Base-by-base conservation (phyloP, 2,113 vertebrate species). In the Thunnus thynnus region DNA sequence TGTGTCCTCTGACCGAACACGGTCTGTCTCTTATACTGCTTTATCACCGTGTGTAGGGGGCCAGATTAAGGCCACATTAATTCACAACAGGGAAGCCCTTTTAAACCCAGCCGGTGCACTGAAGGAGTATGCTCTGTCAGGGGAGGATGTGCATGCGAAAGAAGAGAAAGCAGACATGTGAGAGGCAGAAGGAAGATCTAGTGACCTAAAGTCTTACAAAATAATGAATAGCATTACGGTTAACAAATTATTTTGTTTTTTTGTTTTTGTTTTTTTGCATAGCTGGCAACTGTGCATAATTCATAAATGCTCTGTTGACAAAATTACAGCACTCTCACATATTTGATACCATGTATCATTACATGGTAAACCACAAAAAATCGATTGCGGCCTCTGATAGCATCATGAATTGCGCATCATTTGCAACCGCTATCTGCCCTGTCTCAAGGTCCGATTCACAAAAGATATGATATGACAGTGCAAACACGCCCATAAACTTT, bases 61-160 rank as follows among this genome's bases (percentile, higher is more conserved):
- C 50, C 87, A 90, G 92, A 94, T 94, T 93, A 94, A 84, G 82
- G 74, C 54, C 80, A 90, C 86, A 88, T 93, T 92, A 88, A 92
- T 91, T 86, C 86, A 83, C 90, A 86, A 88, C 81, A 55, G 86
- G 87, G 81, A 83, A 87, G 79, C 62, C 77, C 78, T 88, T 88
- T 92, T 66, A 87, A 86, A 86, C 76, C 32, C 70, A 80, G 78
- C 58, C 25, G 13, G 54, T 55, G 14, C 44, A 5, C 68, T 82
- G 83, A 86, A 86, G 51, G 76, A 17, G n/a, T 58, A 1, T 8
- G 66, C 16, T 84, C 36, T 10, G 13, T 50, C 30, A 12, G 10
- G 83, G 90, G 81, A 81, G 71, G 83, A 86, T 74, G 55, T 82
- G 78, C 81, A 54, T 58, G 71, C 2, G 12, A 47, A 72, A 78